Conservation (phyloP, 2,797 vertebrate genomes). For the Epinephelus awoara region DNA sequence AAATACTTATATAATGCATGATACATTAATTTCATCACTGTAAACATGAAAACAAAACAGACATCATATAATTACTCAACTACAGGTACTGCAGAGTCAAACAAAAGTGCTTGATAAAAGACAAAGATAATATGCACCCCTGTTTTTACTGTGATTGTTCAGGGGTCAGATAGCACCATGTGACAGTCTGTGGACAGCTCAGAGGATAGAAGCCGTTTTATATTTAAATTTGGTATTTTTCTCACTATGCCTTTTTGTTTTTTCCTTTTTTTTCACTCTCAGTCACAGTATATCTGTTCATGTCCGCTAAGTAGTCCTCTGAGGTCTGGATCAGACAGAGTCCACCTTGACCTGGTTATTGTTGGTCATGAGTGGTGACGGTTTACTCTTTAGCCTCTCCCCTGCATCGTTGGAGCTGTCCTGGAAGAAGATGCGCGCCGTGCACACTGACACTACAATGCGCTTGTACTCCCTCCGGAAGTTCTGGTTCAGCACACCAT, state of each 20-base stretch:
- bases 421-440: slow-evolving; percentile 90
- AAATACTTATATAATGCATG: slow-evolving; percentile 79
- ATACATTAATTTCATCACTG: slow-evolving; percentile 83
- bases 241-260: slow-evolving; percentile 10
- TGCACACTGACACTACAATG: slow-evolving; percentile 93
- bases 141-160: slow-evolving; percentile 78
- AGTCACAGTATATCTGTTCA: slow-evolving; percentile 25
- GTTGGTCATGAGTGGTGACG: slow-evolving; percentile 92
- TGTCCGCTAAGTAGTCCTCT: slow-evolving; percentile 15
- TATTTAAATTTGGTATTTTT: slow-evolving; percentile 76
- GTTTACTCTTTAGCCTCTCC: slow-evolving; percentile 93
- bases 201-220: slow-evolving; percentile 60
- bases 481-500: slow-evolving; percentile 97
- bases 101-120: slow-evolving; percentile 78
- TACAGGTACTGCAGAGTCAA: slow-evolving; percentile 75
- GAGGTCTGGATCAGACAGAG: slow-evolving; percentile 86
- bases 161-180: slow-evolving; percentile 80
- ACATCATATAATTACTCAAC: slow-evolving; percentile 77
- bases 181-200: slow-evolving; percentile 63
- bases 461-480: slow-evolving; percentile 96
- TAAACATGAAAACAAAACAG: slow-evolving; percentile 82
- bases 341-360: slow-evolving; percentile 95
- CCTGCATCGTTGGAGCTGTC: slow-evolving; percentile 92
- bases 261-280: neutral
- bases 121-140: slow-evolving; percentile 67